Evolutionary conservation across 2,888 invertebrate genomes (phyloP), one percentile per base, ranked within the genome.

Genomic region (Andricus quercusramuli): DNA sequence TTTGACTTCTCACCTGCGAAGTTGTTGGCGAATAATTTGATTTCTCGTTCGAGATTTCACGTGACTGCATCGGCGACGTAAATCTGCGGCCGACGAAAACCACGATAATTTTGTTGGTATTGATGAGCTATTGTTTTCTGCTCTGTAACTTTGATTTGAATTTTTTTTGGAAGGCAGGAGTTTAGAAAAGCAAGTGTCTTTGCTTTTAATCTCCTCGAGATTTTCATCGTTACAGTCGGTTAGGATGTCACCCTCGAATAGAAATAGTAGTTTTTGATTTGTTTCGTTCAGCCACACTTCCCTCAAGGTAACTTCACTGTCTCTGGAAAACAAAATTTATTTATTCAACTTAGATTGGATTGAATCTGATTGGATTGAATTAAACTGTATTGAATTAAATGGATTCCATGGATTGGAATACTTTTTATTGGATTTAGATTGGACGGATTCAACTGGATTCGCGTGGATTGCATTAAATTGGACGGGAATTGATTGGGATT

Each of bases 241-340:
- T 83, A 91, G 82, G 74, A 83, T 87, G 37, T 87, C 90, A 78
- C 87, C 90, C 83, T 91, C 89, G 86, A 91, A 92, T 79, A 91
- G 88, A 82, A 92, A 82, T 77, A 90, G 90, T 80, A 92, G 86
- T 83, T 89, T 91, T 78, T 88, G 86, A 47, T 83, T 79, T 41
- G 83, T 83, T 67, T 86, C 85, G 64, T 86, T 84, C 56, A 90
- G 83, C 88, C 89, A 90, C 66, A 92, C 84, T 84, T 92, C 90
- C 62, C 91, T 86, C 85, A 92, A 85, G 6, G 88, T 87, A 44
- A 91, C 87, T 66, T 88, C 89, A 51, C 88, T 89, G 41, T 88
- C 87, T 67, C 92, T 92, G 82, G 11, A 86, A 86, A 77, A 29
- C 1, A 29, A 62, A 17, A 80, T 62, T n/a, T 59, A 29, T 2